Evolutionary conservation across 2,797 vertebrate genomes (phyloP), one percentile per base, ranked within the genome.

Genomic region (Nannoperca obscura): DNA sequence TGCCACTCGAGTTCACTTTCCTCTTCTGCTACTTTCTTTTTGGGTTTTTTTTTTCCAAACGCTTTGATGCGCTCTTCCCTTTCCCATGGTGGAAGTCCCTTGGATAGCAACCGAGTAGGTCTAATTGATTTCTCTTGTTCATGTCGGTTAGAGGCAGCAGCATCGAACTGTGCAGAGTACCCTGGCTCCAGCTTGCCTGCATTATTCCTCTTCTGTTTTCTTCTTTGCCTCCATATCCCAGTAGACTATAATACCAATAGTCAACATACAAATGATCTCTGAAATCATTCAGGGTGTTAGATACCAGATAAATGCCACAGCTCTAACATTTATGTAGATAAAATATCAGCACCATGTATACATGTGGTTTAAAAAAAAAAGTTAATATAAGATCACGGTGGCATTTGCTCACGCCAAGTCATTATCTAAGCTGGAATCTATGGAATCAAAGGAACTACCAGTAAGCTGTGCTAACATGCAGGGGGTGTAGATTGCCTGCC

Each of bases 101-200:
- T 46, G 77, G 92, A 91, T 90, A 85, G 88, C 91, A 93, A 90
- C 87, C 84, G 78, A 93, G 92, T 88, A 86, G 86, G 85, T 86
- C 90, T 94, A 95, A 95, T 95, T 95, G 94, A 95, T 95, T 94
- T 94, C 90, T 94, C 91, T 93, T 92, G 93, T 94, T 93, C 87
- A 49, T 83, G 90, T 88, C 76, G 55, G 86, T 85, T 89, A 82
- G 83, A 88, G 80, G 89, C 79, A 90, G 90, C 76, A 52, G 81
- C 89, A 91, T 91, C 63, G 92, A 94, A 76, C 89, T 88, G 89
- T 83, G 85, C 73, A 89, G 89, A 93, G 92, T 81, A 86, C 71
- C 76, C 87, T 85, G 90, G 91, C 92, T 91, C 91, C 91, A 78
- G 74, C 80, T 85, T n/a, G 88, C 90, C 88, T 89, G 88, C 80